phyloP scores from a whole-genome alignment of 2,888 invertebrate species.

The Sinopyrophorus schimmeli region DNA sequence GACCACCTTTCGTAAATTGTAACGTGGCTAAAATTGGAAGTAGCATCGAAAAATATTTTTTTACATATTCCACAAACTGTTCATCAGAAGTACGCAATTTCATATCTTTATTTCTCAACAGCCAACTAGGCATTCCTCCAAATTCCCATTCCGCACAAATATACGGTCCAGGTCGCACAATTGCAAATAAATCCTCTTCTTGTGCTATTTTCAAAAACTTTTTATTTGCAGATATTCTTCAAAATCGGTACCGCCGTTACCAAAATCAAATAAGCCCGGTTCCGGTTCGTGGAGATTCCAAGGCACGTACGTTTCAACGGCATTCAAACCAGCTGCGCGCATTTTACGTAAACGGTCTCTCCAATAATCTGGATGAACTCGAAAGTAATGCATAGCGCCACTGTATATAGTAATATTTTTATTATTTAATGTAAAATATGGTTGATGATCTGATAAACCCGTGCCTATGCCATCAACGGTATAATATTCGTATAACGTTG shows the following conservation, averaged over 20 bases:
- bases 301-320: constrained; percentile 82
- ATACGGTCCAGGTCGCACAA: constrained; percentile 87
- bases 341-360: constrained; percentile 74
- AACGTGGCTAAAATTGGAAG: constrained; percentile 57
- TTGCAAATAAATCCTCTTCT: constrained; percentile 75
- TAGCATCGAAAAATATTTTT: constrained; percentile 58
- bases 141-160: constrained; percentile 89
- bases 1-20: constrained; percentile 75
- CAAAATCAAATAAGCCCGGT: constrained; percentile 66
- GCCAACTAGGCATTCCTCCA: constrained; percentile 47
- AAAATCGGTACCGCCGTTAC: constrained; percentile 63
- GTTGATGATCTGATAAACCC: constrained; percentile 44
- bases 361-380: constrained; percentile 79
- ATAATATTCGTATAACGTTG: constrained; percentile 57
- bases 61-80: constrained; percentile 55
- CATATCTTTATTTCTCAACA: constrained; percentile 55
- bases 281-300: constrained; percentile 87
- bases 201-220: constrained; percentile 73
- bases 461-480: constrained; percentile 48
- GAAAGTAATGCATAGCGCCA: constrained; percentile 80
- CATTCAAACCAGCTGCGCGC: constrained; percentile 82
- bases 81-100: constrained; percentile 53
- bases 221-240: constrained; percentile 59
- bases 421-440: constrained; percentile 53
- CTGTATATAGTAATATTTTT: constrained; percentile 53